Evolutionary conservation across 2,888 invertebrate genomes (phyloP).

Genomic region (Mayetiola destructor): DNA sequence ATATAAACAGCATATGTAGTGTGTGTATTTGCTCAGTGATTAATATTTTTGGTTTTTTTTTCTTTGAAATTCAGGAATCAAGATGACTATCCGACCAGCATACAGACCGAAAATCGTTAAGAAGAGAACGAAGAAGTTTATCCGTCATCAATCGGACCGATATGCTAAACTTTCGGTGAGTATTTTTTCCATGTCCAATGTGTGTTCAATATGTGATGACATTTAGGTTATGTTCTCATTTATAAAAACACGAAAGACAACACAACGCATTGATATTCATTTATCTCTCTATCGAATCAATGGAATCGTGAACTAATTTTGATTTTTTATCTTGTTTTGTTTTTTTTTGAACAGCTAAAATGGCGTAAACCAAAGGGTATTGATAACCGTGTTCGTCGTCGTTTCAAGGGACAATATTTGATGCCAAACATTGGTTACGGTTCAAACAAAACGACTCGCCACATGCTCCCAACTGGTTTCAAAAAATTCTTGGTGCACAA

Average conservation of each 20-base stretch:
- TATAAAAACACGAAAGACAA: too few species aligned
- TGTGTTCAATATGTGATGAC: too few species aligned
- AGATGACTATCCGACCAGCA: conserved; percentile 80
- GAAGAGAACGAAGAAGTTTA: conserved; percentile 96
- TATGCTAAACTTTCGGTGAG: conserved; percentile 86
- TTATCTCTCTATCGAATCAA: neutral
- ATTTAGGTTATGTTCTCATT: too few species aligned
- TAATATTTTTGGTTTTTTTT: neutral
- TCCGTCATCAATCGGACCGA: conserved; percentile 95
- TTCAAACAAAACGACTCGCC: conserved; percentile 83
- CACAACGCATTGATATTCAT: too few species aligned
- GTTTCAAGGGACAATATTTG: conserved; percentile 97
- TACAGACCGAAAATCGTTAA: conserved; percentile 84
- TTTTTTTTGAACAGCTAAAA: conserved; percentile 51
- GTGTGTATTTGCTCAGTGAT: neutral
- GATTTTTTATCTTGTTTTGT: conserved; percentile 16
- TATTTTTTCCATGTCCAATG: conserved; percentile 17
- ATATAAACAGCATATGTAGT: neutral
- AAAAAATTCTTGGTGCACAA: conserved; percentile 88
- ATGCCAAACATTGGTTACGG: conserved; percentile 99
- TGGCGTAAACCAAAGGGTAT: conserved; percentile 99
- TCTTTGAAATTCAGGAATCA: conserved; percentile 29
- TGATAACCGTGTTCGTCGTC: conserved; percentile 96
- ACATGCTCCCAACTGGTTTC: conserved; percentile 96
- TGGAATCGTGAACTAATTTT: neutral